Conservation (phyloP, 2,113 vertebrate genomes). For the Pagrus major region DNA sequence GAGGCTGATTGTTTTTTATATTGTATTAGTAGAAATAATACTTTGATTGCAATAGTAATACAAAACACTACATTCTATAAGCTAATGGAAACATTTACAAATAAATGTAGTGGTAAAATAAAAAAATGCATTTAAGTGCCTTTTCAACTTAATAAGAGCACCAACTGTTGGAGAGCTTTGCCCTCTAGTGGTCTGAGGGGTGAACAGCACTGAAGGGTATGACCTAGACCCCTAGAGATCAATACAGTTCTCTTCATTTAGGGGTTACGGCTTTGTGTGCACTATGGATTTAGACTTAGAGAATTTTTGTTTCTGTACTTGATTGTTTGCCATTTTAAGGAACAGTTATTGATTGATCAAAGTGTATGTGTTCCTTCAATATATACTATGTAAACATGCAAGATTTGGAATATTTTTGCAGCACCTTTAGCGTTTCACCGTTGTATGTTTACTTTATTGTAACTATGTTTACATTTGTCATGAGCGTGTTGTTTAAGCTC, state of each 20-base stretch:
- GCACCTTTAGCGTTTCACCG: too few relatives aligned
- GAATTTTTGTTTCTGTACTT: too few relatives aligned
- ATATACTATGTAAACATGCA: too few relatives aligned
- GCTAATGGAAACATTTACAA: not conserved
- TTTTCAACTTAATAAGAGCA: not conserved
- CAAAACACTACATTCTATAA: not conserved
- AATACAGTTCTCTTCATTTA: not conserved
- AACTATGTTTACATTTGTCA: too few relatives aligned
- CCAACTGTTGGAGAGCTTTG: not conserved
- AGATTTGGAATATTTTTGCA: too few relatives aligned
- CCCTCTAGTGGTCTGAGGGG: not conserved
- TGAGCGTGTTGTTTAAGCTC: too few relatives aligned
- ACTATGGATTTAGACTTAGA: too few relatives aligned
- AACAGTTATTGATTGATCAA: too few relatives aligned
- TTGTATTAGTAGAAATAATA: not conserved
- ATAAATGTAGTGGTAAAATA: not conserved
- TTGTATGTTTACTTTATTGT: too few relatives aligned
- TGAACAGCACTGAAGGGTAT: not conserved
- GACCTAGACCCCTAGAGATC: not conserved
- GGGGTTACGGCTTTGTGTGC: not conserved
- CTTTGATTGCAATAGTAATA: not conserved
- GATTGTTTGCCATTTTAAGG: too few relatives aligned
- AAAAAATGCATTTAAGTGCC: not conserved
- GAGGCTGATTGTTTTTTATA: not conserved
- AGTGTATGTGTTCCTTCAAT: too few relatives aligned